Base-by-base conservation (phyloP, 2,888 invertebrate species). In the Papilio elwesi region DNA sequence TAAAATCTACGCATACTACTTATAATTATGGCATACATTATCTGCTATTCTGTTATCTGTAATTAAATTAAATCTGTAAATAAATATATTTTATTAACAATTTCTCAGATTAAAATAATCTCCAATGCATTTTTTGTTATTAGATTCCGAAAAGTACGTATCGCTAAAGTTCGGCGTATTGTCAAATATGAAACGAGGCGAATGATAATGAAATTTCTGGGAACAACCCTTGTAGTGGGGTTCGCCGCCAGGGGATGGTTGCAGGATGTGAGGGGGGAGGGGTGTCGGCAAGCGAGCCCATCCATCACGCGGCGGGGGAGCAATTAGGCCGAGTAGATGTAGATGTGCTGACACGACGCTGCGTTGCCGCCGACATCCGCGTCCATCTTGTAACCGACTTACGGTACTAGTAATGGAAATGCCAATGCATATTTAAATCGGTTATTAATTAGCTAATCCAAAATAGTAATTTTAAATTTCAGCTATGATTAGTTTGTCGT, bases 121-220 rank as follows among this genome's bases (percentile, higher is more conserved):
- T 62, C 36, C 9, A 59, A 59, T n/a, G 38, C 43, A 59, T 59
- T 11, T 62, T 43, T 43, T 59, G 59, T 62, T 62, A 62, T 62
- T 62, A 15, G 59, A 85, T 85, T 82, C 80, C 74, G 76, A 80
- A 85, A 83, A 84, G 80, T 77, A 79, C 78, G 77, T 79, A 77
- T 71, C 74, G 84, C 83, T 81, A 81, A 79, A 83, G 83, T 84
- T 70, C 86, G 83, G 84, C 80, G 79, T 79, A 82, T 82, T 86
- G 87, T 86, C 86, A 90, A 90, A 90, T 85, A 86, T 73, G 73
- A 85, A 88, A 83, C 83, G 83, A 85, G 81, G 80, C 81, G 81
- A 80, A 86, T 87, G 86, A 90, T 92, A 91, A 92, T 91, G 90
- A 89, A 88, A 90, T 91, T 93, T 92, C 92, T 90, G 87, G 87